Base-by-base conservation (phyloP, 1,140 invertebrate genomes). In the Brachionus paranguensis region DNA sequence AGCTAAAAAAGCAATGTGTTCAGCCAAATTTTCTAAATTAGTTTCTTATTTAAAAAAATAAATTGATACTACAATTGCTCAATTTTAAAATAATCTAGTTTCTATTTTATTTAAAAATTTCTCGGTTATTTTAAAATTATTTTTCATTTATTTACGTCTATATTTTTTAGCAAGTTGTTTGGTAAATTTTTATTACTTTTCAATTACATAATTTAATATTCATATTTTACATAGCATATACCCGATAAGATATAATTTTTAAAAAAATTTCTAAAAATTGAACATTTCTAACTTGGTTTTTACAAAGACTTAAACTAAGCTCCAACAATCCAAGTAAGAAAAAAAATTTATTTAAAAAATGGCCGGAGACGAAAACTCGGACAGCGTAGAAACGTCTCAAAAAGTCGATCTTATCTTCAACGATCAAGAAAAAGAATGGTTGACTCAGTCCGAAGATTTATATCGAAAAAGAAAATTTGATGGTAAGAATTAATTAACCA, bases 391-490 rank as follows among this genome's bases (percentile, higher is more conserved):
- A 24, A 17, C 43, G 24, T 76, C 72, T 50, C 43, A 20, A 47
- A 47, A 50, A 76, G 47, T 20, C 33, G 72, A 76, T 8, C n/a
- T 50, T 20, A 76, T 50, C 8, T 76, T 76, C 8, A 76, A 76
- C n/a, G 72, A 76, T 29, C 45, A 76, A 6, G 72, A 76, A 76
- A 76, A 76, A 76, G 72, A 76, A 50, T 76, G 72, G 72, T 29
- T 76, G 20, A 37, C 47, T 53, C 72, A 76, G 12, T 45, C 72
- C 6, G 72, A 76, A 76, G 72, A 76, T 20, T 12, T 50, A 12
- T 76, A 50, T 50, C 0, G 3, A 27, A 76, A 76, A 50, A 76
- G 20, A 33, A 76, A 76, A 76, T 76, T 11, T 27, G 72, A 76
- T 50, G 41, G 72, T 76, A 76, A 74, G 20, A 41, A 74, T 17